Conservation (phyloP, 2,113 vertebrate species). For the Epinephelus cyanopodus region DNA sequence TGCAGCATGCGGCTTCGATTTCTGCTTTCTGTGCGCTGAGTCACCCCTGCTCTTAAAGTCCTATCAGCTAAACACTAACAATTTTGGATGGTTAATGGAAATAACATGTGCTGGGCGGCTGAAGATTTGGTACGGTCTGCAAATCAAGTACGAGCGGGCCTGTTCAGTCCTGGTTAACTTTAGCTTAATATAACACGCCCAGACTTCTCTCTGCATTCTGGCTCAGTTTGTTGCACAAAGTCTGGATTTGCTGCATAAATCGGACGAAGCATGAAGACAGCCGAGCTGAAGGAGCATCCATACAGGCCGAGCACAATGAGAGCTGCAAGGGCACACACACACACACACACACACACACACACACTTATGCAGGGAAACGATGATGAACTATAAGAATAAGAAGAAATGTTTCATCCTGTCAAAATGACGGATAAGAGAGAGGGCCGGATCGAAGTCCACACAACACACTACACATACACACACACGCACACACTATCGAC, state of each 20-base stretch:
- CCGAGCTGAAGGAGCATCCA: neutral
- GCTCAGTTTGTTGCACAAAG: slow-evolving; percentile 8
- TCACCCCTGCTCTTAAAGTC: slow-evolving; percentile 17
- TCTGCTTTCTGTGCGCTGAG: slow-evolving; percentile 4
- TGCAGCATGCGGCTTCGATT: slow-evolving; percentile 26
- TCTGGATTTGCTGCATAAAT: slow-evolving; percentile 6
- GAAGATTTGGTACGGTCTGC: slow-evolving; percentile 20
- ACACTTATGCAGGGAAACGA: neutral
- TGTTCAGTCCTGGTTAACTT: slow-evolving; percentile 1
- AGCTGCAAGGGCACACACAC: neutral
- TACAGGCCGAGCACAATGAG: neutral
- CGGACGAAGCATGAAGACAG: neutral
- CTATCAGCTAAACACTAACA: slow-evolving; percentile 23
- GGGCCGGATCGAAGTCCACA: slow-evolving; percentile 19
- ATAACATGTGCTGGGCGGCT: slow-evolving; percentile 15
- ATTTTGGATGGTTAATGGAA: slow-evolving; percentile 24
- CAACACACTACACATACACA: slow-evolving; percentile 24
- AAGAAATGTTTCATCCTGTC: slow-evolving; percentile 40
- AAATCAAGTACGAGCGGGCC: slow-evolving; percentile 13
- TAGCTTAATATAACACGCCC: neutral
- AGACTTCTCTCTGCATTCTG: neutral
- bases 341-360: neutral
- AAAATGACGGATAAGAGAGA: slow-evolving; percentile 3
- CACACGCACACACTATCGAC: slow-evolving; percentile 16
- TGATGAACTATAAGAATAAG: neutral